Evolutionary conservation across 2,113 vertebrate species (phyloP).

Genomic region (Isichthys henryi): DNA sequence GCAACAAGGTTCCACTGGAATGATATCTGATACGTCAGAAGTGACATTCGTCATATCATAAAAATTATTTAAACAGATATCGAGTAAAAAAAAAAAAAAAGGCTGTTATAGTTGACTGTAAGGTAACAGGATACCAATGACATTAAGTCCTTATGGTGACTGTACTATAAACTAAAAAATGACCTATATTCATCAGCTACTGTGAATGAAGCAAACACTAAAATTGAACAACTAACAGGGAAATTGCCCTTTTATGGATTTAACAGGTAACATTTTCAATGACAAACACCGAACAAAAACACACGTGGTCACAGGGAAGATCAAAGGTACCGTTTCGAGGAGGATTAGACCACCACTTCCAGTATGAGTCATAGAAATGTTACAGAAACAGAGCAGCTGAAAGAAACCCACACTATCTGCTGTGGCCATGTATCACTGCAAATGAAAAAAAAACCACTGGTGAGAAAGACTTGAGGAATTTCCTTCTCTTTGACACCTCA

Average conservation of each 20-base stretch:
- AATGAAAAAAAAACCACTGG: conserved; percentile 17
- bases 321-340: background rate
- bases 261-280: background rate
- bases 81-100: background rate
- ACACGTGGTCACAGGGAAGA: background rate
- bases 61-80: background rate
- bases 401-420: background rate
- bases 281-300: background rate
- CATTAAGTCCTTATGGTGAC: background rate
- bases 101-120: background rate
- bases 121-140: background rate
- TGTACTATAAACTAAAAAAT: background rate
- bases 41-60: background rate
- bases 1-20: background rate
- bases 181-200: background rate
- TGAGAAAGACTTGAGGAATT: conserved; percentile 49
- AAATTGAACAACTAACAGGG: background rate
- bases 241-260: background rate
- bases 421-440: background rate
- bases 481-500: conserved; percentile 47
- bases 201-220: background rate
- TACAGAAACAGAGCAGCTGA: conserved; percentile 1
- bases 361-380: background rate
- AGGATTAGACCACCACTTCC: background rate
- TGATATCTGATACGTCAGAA: background rate